Conservation (phyloP, 2,113 vertebrate species). For the Chroicocephalus ridibundus region DNA sequence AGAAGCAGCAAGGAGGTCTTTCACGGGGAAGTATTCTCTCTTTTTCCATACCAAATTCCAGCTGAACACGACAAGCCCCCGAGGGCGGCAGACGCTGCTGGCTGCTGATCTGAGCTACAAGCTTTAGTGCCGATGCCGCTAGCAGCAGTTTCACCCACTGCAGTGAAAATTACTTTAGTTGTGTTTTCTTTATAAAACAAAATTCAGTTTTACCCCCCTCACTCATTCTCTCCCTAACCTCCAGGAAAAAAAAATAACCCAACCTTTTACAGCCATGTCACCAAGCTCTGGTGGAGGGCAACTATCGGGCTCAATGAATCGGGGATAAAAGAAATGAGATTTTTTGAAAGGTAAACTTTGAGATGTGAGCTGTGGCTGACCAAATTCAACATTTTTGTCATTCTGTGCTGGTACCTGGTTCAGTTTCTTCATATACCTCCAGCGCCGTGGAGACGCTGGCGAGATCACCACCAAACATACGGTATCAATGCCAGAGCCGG, state of each 20-base stretch:
- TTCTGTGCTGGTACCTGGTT: neutral
- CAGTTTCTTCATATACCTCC: neutral
- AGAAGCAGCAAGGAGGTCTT: neutral
- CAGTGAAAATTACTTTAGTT: neutral
- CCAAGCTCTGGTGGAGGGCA: neutral
- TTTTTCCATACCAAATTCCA: neutral
- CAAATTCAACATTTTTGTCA: neutral
- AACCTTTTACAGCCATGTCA: neutral
- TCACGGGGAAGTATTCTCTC: neutral
- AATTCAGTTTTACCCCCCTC: neutral
- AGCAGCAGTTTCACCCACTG: neutral
- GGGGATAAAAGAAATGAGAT: neutral
- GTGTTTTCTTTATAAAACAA: neutral
- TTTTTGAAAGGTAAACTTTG: neutral
- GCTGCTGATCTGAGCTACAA: neutral
- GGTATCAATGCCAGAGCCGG: neutral
- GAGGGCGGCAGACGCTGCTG: neutral
- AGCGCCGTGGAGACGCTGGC: neutral
- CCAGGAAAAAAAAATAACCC: neutral
- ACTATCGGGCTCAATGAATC: accelerated
- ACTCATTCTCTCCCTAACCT: neutral
- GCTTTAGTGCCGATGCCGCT: neutral
- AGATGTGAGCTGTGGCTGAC: neutral
- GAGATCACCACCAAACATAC: accelerated
- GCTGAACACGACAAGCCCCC: accelerated